These are phyloP conservation scores for Peromyscus eremicus DNA, from an alignment of 2,797 vertebrate species.

Conservation along the genomic window DNA sequence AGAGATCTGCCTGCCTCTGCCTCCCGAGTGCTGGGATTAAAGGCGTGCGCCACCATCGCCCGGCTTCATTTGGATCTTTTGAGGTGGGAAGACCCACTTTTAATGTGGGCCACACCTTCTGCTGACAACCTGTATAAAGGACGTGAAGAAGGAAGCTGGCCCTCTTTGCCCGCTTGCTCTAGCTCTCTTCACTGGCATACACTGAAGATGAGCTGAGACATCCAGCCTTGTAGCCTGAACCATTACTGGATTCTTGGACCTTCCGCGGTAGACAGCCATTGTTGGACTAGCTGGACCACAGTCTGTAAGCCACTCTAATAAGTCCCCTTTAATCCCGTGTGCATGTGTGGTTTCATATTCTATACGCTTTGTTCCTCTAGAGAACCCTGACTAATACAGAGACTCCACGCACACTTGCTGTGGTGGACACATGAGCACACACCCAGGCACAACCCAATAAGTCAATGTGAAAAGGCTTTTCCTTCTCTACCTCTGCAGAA, in stretches of 20 bases:
- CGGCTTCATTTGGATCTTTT: not conserved
- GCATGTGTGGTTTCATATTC: not conserved
- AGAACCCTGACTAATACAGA: not conserved
- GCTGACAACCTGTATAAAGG: not conserved
- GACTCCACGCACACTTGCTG: no score
- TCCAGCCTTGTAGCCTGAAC: not conserved
- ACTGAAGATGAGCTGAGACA: not conserved
- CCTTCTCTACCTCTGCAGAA: slow-evolving; percentile 81
- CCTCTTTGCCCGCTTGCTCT: not conserved
- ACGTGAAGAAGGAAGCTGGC: not conserved
- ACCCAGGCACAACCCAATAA: not conserved
- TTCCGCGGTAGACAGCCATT: not conserved
- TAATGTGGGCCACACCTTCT: no score
- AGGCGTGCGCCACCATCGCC: accelerated
- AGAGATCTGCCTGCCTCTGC: not conserved
- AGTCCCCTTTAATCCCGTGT: not conserved
- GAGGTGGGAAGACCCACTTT: not conserved
- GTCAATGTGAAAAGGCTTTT: not conserved
- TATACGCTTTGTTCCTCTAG: not conserved
- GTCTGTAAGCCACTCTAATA: not conserved
- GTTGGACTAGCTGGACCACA: not conserved
- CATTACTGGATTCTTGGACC: not conserved
- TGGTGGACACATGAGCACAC: not conserved
- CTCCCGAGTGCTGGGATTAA: not conserved
- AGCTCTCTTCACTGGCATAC: not conserved